These are phyloP conservation scores for Nyctereutes procyonoides DNA, from an alignment of 2,113 vertebrate species.

Conservation along the genomic window DNA sequence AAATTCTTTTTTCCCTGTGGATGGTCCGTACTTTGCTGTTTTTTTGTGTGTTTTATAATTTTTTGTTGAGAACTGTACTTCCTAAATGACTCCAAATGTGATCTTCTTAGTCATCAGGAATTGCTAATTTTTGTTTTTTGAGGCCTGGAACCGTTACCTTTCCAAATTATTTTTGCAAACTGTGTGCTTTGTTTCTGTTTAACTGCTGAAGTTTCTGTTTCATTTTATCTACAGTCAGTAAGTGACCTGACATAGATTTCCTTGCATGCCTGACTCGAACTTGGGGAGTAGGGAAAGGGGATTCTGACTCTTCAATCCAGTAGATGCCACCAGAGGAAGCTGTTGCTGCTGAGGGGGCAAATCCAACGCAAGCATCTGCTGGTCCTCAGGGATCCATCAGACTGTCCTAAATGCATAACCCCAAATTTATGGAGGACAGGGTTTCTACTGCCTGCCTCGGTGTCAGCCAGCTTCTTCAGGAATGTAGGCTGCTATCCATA, in stretches of 20 bases:
- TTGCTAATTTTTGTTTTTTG: neutral
- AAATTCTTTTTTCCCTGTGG: neutral
- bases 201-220: neutral
- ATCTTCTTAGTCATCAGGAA: neutral
- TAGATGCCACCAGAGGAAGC: neutral
- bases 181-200: neutral
- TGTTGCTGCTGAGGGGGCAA: neutral
- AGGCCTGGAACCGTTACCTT: neutral
- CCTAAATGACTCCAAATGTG: neutral
- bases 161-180: neutral
- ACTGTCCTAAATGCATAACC: neutral
- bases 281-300: neutral
- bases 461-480: neutral
- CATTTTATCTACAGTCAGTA: neutral
- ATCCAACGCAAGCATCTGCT: neutral
- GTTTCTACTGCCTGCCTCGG: neutral
- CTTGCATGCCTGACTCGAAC: neutral
- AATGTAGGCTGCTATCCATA: neutral
- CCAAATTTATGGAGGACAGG: neutral
- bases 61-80: neutral
- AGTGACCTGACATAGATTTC: neutral
- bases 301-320: neutral
- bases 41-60: neutral
- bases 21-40: neutral
- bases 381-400: neutral